A percentile compares a stretch with the other conserved stretches of the same genome.
Evolutionary conservation across 2,113 vertebrate genomes (phyloP).

Genomic region (Gallinago undulata): DNA sequence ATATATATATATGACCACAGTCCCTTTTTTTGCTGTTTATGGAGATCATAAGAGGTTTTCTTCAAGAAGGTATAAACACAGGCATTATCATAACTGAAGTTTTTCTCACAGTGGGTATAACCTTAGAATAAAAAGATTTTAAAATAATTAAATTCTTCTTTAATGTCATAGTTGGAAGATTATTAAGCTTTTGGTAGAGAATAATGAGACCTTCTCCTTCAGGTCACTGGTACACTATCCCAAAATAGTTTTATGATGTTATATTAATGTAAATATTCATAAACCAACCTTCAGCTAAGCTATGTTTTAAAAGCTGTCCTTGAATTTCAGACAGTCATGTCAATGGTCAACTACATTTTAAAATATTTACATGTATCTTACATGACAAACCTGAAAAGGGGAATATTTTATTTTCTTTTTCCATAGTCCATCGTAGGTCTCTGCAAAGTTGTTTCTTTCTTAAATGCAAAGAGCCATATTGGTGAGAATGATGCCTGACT

Average conservation of each 20-base stretch:
- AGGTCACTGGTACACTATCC: background rate
- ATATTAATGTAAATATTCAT: background rate
- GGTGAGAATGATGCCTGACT: background rate
- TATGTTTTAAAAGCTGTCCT: background rate
- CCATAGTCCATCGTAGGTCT: background rate
- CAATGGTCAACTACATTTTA: background rate
- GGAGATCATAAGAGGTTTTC: background rate
- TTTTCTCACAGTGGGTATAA: background rate
- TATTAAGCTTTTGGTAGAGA: background rate
- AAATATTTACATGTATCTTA: background rate
- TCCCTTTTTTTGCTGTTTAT: background rate
- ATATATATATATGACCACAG: background rate
- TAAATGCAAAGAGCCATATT: background rate
- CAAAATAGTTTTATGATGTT: background rate
- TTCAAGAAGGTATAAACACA: background rate
- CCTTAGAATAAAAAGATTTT: background rate
- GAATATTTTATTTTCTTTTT: background rate
- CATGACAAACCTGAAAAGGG: background rate
- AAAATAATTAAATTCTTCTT: background rate
- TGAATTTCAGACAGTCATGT: background rate
- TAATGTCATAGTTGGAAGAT: background rate
- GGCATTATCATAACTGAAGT: background rate
- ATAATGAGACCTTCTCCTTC: background rate
- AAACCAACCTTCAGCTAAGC: background rate
- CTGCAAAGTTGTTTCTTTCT: background rate